Base-by-base conservation (phyloP, 2,888 invertebrate species). In the Eurois occulta region DNA sequence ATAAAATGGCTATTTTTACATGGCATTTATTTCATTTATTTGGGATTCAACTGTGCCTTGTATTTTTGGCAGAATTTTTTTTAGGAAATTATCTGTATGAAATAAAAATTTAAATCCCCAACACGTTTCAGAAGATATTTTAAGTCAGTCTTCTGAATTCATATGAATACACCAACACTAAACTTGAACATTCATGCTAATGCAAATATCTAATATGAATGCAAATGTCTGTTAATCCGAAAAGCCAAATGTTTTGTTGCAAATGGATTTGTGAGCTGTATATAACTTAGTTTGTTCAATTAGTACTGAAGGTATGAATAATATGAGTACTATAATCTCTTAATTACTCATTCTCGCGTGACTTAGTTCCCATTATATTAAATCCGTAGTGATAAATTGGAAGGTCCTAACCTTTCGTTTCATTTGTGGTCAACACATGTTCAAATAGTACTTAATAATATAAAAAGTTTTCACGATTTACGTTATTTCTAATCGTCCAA, bases 241-340 rank as follows among this genome's bases (percentile, higher is more conserved):
- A 74, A 78, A 66, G 46, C 68, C 64, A 58, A 78, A 75, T 68
- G 60, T 65, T 78, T 72, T 62, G 72, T 48, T 73, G 62, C 72
- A 76, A 81, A 85, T 78, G 62, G 24, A 77, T 86, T 82, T 48
- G 46, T 43, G 58, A 69, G 48, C 32, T 68, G 38, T 32, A 24
- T 48, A 32, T 58, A 76, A 46, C 55, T 75, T 74, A 75, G 58
- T 85, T 74, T 66, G 46, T 32, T 73, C 58, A 65, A 87, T 86
- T 83, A 87, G 72, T 41, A 75, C 70, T 74, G 58, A 81, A 67
- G 69, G 67, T 77, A 72, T 80, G 66, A 78, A 43, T 73, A 58
- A 65, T 67, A 35, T 18, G 28, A 67, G 32, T 38, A 18, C 13
- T 38, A n/a, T 69, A 66, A 78, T 73, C 65, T 78, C 52, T 28